Conservation (phyloP, 2,113 vertebrate genomes). For the Paramisgurnus dabryanus region DNA sequence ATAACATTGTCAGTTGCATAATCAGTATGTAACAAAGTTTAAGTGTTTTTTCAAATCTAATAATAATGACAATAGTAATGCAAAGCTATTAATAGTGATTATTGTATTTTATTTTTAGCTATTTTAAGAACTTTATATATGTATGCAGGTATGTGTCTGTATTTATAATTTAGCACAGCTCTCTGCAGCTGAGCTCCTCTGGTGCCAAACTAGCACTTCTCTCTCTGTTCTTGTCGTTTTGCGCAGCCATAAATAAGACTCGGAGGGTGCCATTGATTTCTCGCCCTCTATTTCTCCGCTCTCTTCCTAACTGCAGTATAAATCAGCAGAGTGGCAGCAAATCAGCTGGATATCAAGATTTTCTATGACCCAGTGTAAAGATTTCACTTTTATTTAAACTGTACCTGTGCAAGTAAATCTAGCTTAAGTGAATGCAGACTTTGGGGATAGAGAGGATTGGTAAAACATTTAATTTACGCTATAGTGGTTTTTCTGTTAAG, state of each 20-base stretch:
- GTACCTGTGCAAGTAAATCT: conserved; percentile 8
- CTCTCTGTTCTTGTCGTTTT: conserved; percentile 53
- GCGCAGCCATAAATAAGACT: conserved; percentile 74
- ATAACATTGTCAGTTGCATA: too few relatives aligned
- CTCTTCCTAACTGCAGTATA: conserved; percentile 53
- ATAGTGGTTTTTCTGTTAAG: conserved; percentile 12
- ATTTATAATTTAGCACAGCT: not conserved
- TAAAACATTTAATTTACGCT: conserved; percentile 51
- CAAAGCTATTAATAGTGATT: too few relatives aligned
- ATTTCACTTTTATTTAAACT: conserved; percentile 1
- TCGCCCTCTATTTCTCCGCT: conserved; percentile 37
- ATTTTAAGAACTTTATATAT: not conserved
- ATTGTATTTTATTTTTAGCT: too few relatives aligned
- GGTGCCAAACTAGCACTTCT: conserved; percentile 47
- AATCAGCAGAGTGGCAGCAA: conserved; percentile 56
- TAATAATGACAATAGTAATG: too few relatives aligned
- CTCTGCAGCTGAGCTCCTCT: conserved; percentile 17
- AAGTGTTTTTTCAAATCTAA: too few relatives aligned
- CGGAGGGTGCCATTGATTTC: conserved; percentile 70
- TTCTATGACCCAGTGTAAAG: not conserved
- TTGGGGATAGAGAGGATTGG: conserved; percentile 14
- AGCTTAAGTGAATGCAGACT: not conserved
- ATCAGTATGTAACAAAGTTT: too few relatives aligned
- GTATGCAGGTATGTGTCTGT: not conserved
- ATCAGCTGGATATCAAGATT: conserved; percentile 23